Conservation (phyloP, 2,797 vertebrate genomes). For the Crocidura indochinensis region DNA sequence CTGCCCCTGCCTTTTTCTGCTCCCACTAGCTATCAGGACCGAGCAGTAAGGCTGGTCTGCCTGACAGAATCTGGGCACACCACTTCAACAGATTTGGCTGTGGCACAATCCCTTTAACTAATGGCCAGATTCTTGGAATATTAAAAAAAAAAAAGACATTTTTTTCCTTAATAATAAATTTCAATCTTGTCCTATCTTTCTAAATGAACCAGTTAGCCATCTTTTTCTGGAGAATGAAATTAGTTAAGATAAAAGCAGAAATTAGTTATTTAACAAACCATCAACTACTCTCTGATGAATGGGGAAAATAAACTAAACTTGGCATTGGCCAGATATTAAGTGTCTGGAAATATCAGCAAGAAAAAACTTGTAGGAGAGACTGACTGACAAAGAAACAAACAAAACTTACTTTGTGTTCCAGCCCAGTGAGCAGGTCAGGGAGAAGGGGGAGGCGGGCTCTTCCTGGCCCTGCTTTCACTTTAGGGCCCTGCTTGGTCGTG, state of each 20-base stretch:
- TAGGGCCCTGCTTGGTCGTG: slow-evolving; percentile 27
- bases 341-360: slow-evolving; percentile 60
- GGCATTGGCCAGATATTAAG: slow-evolving; percentile 31
- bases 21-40: not conserved
- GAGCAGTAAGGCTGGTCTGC: not conserved
- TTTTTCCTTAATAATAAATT: slow-evolving; percentile 52
- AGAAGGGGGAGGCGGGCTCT: slow-evolving; percentile 81
- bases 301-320: not conserved
- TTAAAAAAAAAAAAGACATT: not conserved
- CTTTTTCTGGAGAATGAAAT: not conserved
- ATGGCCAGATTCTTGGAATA: slow-evolving; percentile 26
- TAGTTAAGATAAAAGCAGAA: slow-evolving; percentile 52
- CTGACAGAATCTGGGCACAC: not conserved
- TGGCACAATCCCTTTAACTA: slow-evolving; percentile 13
- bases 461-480: slow-evolving; percentile 86
- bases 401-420: slow-evolving; percentile 86
- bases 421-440: slow-evolving; percentile 77
- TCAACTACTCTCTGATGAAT: slow-evolving; percentile 43
- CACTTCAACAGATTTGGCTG: not conserved
- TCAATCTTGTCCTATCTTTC: slow-evolving; percentile 45
- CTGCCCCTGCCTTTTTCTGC: too few relatives aligned
- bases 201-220: not conserved
- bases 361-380: slow-evolving; percentile 73
- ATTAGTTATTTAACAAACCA: slow-evolving; percentile 53
- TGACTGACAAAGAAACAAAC: slow-evolving; percentile 83